A percentile compares a stretch with the other conserved stretches of the same genome.
Evolutionary conservation across 2,888 invertebrate species (phyloP).

Genomic region (Agapostemon virescens): DNA sequence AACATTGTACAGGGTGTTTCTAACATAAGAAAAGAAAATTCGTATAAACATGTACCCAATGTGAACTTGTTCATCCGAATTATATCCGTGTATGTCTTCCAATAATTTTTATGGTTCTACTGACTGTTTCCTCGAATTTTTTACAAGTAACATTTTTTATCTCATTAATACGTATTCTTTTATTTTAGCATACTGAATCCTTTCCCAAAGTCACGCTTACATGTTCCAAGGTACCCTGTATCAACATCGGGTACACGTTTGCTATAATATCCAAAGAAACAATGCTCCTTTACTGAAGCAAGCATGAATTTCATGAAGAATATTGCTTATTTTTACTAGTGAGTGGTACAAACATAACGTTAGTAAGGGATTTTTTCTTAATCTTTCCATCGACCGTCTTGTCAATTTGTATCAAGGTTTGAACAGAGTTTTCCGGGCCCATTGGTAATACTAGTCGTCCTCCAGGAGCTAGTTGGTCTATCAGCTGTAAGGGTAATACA

Average conservation of each 20-base stretch:
- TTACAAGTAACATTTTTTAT: no score
- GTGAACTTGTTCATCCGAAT: no score
- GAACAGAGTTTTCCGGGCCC: conserved; percentile 92
- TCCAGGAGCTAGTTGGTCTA: conserved; percentile 88
- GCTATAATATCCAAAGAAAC: conserved; percentile 6
- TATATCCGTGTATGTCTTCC: no score
- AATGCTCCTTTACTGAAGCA: conserved; percentile 68
- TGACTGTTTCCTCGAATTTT: no score
- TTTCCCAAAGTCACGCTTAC: no score
- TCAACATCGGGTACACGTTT: conserved; percentile 2
- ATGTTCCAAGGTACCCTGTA: no score
- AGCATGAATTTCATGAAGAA: conserved; percentile 81
- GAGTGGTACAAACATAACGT: conserved; percentile 97
- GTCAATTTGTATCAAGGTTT: conserved; percentile 93
- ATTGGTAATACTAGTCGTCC: conserved; percentile 96
- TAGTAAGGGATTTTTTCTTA: conserved; percentile 90
- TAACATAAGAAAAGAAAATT: no score
- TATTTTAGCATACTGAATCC: no score
- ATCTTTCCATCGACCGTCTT: conserved; percentile 91
- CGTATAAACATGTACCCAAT: no score
- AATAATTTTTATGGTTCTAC: no score
- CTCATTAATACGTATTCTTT: no score
- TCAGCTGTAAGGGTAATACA: conserved; percentile 51
- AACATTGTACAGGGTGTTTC: no score
- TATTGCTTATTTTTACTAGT: conserved; percentile 91